Evolutionary conservation across 2,113 vertebrate species (phyloP).

Genomic region (Hyaena hyaena): DNA sequence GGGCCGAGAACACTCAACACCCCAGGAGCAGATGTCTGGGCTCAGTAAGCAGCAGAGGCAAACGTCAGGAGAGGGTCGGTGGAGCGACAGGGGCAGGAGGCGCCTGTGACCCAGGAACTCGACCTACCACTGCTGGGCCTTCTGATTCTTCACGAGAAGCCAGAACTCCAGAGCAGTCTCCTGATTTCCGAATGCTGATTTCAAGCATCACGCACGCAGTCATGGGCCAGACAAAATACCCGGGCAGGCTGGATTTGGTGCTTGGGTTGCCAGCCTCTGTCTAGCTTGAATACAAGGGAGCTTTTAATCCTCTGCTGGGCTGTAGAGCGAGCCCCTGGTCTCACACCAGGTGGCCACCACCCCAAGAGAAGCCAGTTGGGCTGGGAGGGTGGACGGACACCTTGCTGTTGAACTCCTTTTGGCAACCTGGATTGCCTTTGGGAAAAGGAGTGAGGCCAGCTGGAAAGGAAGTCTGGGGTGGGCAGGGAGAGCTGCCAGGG

Average conservation of each 20-base stretch:
- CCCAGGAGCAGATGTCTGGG: background rate
- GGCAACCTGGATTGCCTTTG: constrained; percentile 21
- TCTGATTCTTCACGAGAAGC: background rate
- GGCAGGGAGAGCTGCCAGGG: constrained; percentile 7
- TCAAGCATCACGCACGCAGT: background rate
- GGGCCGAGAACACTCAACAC: accelerated
- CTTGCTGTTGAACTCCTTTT: background rate
- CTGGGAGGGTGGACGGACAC: accelerated
- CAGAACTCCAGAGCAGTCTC: background rate
- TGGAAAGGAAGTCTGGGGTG: background rate
- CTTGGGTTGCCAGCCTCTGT: background rate
- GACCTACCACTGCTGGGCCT: background rate
- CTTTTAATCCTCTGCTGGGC: background rate
- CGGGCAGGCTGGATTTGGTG: background rate
- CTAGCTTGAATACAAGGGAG: background rate
- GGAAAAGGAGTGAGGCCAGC: background rate
- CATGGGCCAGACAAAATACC: background rate
- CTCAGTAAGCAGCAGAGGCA: background rate
- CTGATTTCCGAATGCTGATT: background rate
- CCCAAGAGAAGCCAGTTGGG: background rate
- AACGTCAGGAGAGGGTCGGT: background rate
- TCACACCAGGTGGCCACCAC: background rate
- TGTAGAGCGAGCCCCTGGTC: background rate
- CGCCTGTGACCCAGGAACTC: accelerated
- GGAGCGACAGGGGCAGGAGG: accelerated